A percentile compares a stretch with the other conserved stretches of the same genome.
Evolutionary conservation across 2,797 vertebrate species (phyloP).

Genomic region (Chanos chanos): DNA sequence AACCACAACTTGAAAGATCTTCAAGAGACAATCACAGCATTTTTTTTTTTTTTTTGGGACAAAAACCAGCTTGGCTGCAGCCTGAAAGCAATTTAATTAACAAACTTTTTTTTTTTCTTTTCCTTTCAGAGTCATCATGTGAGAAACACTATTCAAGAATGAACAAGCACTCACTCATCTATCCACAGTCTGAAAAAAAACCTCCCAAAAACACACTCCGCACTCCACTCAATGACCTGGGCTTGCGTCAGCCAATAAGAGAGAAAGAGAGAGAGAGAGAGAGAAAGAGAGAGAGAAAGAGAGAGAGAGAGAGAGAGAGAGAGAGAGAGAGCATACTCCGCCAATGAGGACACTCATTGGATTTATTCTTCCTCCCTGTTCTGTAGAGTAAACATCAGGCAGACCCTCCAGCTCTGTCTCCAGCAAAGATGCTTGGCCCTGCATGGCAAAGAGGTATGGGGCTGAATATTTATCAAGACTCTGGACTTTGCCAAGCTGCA

Average conservation of each 20-base stretch:
- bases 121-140: slow-evolving; percentile 22
- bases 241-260: too few relatives aligned
- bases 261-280: slow-evolving; percentile 18
- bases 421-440: not conserved
- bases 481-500: slow-evolving; percentile 45
- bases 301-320: not conserved
- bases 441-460: not conserved
- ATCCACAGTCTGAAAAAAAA: too few relatives aligned
- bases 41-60: slow-evolving; percentile 4
- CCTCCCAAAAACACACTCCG: too few relatives aligned
- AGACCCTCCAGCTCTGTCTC: slow-evolving; percentile 1
- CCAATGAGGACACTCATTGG: slow-evolving; percentile 1
- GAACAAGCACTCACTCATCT: slow-evolving; percentile 1
- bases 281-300: slow-evolving; percentile 19
- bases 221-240: too few relatives aligned
- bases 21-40: slow-evolving; percentile 24
- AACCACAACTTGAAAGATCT: slow-evolving; percentile 9
- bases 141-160: slow-evolving; percentile 30
- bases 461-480: slow-evolving; percentile 60
- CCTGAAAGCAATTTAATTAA: slow-evolving; percentile 1
- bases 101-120: slow-evolving; percentile 27
- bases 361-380: slow-evolving; percentile 12
- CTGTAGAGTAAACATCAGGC: not conserved
- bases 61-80: not conserved
- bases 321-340: slow-evolving; percentile 10